A percentile compares a stretch with the other conserved stretches of the same genome.
Conservation (phyloP, 1,140 invertebrate species). For the Drosophila leontia region DNA sequence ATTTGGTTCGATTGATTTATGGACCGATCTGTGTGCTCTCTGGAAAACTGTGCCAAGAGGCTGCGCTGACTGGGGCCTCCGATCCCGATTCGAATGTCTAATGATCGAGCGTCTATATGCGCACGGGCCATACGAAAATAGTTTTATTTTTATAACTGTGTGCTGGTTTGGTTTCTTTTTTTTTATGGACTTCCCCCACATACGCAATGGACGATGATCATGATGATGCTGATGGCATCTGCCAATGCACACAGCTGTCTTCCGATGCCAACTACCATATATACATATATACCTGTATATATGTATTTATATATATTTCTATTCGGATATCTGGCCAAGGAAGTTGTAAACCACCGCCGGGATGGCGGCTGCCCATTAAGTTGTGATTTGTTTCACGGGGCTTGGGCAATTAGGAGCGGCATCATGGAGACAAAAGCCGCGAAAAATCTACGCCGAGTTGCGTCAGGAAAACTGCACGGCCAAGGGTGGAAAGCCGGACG, state of each 20-base stretch:
- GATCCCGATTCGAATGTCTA: conserved; percentile 40
- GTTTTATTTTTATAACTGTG: conserved; percentile 82
- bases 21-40: conserved; percentile 48
- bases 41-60: conserved; percentile 80
- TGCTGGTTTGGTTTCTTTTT: conserved; percentile 76
- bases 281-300: conserved; percentile 25
- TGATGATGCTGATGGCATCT: conserved; percentile 61
- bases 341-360: conserved; percentile 68
- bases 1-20: conserved; percentile 79
- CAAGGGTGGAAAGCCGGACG: conserved; percentile 34
- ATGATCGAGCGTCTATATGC: conserved; percentile 56
- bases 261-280: conserved; percentile 61
- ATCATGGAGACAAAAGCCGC: conserved; percentile 48
- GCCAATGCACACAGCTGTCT: conserved; percentile 79
- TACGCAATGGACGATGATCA: conserved; percentile 48
- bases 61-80: conserved; percentile 19
- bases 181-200: conserved; percentile 83
- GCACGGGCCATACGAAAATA: conserved; percentile 73
- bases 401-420: conserved; percentile 15
- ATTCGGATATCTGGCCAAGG: conserved; percentile 54
- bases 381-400: conserved; percentile 69
- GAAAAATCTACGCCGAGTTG: conserved; percentile 34
- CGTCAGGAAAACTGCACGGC: conserved; percentile 18
- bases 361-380: conserved; percentile 56
- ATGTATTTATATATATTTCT: conserved; percentile 18